phyloP scores from a whole-genome alignment of 2,113 vertebrate genomes.

The Ceyx margarethae region DNA sequence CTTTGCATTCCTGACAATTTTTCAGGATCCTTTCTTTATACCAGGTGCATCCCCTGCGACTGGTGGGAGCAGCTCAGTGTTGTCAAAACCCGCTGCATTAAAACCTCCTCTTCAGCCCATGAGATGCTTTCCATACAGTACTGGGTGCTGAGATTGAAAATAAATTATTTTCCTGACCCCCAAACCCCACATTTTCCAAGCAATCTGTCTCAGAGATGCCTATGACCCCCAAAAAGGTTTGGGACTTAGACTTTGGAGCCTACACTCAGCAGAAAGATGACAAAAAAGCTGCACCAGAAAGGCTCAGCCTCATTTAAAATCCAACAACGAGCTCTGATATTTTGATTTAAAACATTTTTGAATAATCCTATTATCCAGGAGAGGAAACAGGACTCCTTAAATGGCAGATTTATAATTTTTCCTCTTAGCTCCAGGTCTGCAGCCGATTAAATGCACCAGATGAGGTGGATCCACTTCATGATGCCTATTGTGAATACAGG shows the following conservation, averaged over 20 bases:
- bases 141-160: not conserved
- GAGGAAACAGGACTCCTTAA: constrained; percentile 56
- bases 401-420: constrained; percentile 5
- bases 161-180: not conserved
- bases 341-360: constrained; percentile 59
- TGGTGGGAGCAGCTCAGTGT: not conserved
- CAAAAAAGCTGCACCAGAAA: not conserved
- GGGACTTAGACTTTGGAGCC: not conserved
- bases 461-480: not conserved
- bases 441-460: constrained; percentile 3
- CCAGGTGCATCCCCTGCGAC: not conserved
- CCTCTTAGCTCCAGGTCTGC: not conserved
- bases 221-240: not conserved
- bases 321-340: constrained; percentile 44
- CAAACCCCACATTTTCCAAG: not conserved
- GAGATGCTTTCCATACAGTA: not conserved
- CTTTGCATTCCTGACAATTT: not conserved
- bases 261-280: not conserved
- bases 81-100: not conserved
- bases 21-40: not conserved
- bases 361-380: constrained; percentile 73
- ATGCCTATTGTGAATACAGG: not conserved
- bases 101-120: rapidly evolving
- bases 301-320: constrained; percentile 46
- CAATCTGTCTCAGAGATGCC: not conserved